phyloP scores from a whole-genome alignment of 2,888 invertebrate species.

The Netelia virgata region DNA sequence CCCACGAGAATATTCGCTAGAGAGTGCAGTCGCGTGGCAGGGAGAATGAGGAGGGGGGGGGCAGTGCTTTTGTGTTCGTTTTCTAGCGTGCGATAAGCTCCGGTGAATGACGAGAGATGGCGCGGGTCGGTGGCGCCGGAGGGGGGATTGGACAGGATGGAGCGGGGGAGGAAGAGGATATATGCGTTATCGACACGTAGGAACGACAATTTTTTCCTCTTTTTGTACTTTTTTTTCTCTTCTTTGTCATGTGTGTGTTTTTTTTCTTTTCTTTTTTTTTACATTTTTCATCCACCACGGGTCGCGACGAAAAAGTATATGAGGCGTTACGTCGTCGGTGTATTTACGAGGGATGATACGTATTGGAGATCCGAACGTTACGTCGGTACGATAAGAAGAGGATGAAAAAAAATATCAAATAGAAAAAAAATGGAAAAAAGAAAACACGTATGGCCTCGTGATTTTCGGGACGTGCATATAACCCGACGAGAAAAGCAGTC shows the following conservation, averaged over 20 bases:
- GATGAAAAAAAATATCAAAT: too few relatives aligned
- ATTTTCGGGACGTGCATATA: neutral
- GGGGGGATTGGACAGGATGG: neutral
- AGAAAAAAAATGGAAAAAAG: neutral
- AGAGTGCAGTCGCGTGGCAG: conserved; percentile 7
- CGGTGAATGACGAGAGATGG: conserved; percentile 55
- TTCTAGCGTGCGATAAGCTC: conserved; percentile 51
- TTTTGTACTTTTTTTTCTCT: conserved; percentile 16
- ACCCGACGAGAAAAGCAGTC: neutral
- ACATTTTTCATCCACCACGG: conserved; percentile 40
- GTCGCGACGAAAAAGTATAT: conserved; percentile 10
- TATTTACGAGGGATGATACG: conserved; percentile 6
- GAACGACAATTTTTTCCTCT: conserved; percentile 12
- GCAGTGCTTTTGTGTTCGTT: conserved; percentile 49
- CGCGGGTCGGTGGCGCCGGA: neutral
- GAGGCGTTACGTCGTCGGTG: neutral
- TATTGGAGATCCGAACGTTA: neutral
- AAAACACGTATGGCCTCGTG: neutral
- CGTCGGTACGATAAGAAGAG: conserved; percentile 3
- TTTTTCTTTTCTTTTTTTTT: conserved; percentile 26
- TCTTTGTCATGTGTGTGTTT: conserved; percentile 10
- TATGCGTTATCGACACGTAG: conserved; percentile 58
- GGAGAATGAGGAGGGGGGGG: neutral
- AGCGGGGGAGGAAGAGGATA: neutral
- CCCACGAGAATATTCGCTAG: conserved; percentile 36